Base-by-base conservation (phyloP, 2,113 vertebrate species). In the Chloropsis cyanopogon region DNA sequence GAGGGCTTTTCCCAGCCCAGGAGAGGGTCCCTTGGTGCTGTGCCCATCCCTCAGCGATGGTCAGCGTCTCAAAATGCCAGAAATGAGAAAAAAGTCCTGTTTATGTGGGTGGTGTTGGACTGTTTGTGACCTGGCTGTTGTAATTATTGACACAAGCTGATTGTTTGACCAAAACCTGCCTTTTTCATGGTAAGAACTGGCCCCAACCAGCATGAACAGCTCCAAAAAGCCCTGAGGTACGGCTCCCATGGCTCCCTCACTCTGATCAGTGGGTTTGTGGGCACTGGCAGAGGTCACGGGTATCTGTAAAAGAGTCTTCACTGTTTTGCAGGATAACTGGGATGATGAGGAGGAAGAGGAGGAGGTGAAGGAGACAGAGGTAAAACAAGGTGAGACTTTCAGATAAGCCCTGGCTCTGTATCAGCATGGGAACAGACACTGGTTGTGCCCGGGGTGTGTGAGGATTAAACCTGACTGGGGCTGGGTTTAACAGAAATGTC, bases 241-340 rank as follows among this genome's bases (percentile, higher is more conserved):
- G 57, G 66, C 69, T 77, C 12, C 35, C 25, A 1, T 28, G 9
- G 1, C 82, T 39, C 11, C 49, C 60, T n/a, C 50, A 2, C 16
- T 24, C 46, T 9, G 3, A 5, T 4, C 23, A 12, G 2, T 5
- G 53, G 52, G 2, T 13, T 0, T 4, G 19, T 5, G 54, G 39
- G 59, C 21, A 2, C 3, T 33, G 29, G 7, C 19, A 12, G 35
- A 42, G 49, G 54, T 12, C 12, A 2, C 14, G 72, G 63, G 17
- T 11, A 2, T 17, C 68, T 73, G 12, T 50, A 8, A 57, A 73
- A 53, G 26, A 31, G 19, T 29, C 35, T 5, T 31, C 26, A 37
- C 37, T 92, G 7, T 77, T 90, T 95, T 90, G 84, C 87, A 99
- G 99, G 99, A 99, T 95, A 99, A 99, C 95, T 99, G 99, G 99